A percentile compares a stretch with the other conserved stretches of the same genome.
phyloP scores from a whole-genome alignment of 2,113 vertebrate genomes.

The Ornithorhynchus anatinus region DNA sequence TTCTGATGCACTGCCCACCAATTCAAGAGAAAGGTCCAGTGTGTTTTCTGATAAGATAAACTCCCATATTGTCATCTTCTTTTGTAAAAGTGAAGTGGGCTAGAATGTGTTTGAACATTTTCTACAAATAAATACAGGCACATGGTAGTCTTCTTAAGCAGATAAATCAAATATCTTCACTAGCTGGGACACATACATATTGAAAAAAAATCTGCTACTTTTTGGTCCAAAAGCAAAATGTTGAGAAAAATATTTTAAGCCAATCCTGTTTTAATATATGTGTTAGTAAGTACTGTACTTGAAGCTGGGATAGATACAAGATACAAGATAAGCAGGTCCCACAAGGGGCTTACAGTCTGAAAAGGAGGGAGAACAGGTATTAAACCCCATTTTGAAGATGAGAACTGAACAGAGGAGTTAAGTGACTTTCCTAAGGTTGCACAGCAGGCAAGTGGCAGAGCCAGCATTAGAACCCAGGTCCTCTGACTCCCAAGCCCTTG shows the following conservation, averaged over 20 bases:
- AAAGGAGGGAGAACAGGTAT: too few species aligned
- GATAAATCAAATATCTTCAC: not conserved
- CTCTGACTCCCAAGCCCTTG: too few species aligned
- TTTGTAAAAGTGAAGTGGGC: not conserved
- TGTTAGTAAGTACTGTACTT: too few species aligned
- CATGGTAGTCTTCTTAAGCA: slow-evolving; percentile 1
- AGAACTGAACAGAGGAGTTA: too few species aligned
- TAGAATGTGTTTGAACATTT: not conserved
- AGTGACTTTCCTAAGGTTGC: too few species aligned
- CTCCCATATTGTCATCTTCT: not conserved
- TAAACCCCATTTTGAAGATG: too few species aligned
- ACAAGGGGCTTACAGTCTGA: too few species aligned
- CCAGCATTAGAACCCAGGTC: too few species aligned
- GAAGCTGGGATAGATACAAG: too few species aligned
- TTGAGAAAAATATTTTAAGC: slow-evolving; percentile 28
- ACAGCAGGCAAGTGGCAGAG: too few species aligned
- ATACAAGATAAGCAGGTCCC: too few species aligned
- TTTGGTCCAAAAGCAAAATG: slow-evolving; percentile 40
- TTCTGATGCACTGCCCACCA: too few species aligned
- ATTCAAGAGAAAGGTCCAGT: not conserved
- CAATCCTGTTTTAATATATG: slow-evolving; percentile 10
- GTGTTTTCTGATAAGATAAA: not conserved
- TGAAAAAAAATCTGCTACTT: slow-evolving; percentile 42
- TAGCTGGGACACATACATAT: slow-evolving; percentile 6
- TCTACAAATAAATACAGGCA: slow-evolving; percentile 10